These are phyloP conservation scores for Catharus fuscescens DNA, from an alignment of 2,113 vertebrate species.

Conservation along the genomic window DNA sequence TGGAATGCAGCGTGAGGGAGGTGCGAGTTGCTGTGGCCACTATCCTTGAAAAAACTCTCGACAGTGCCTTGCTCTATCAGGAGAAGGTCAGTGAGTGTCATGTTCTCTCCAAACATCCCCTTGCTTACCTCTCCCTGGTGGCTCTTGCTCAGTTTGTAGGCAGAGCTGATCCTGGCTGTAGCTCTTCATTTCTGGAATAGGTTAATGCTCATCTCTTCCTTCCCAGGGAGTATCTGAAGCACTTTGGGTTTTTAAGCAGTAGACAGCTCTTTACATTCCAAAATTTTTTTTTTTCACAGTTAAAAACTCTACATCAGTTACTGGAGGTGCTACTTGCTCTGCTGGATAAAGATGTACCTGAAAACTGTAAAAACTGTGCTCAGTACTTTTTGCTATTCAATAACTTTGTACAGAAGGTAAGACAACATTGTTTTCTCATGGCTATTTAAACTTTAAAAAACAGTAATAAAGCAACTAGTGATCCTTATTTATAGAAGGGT, in stretches of 20 bases:
- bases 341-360: conserved; percentile 96
- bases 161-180: background rate
- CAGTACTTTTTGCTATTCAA: conserved; percentile 98
- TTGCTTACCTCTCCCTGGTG: background rate
- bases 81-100: conserved; percentile 81
- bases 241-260: background rate
- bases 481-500: background rate
- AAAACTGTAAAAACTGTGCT: conserved; percentile 98
- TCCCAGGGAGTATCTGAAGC: background rate
- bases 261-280: background rate
- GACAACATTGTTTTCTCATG: background rate
- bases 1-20: conserved; percentile 95
- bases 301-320: conserved; percentile 85
- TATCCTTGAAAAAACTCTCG: conserved; percentile 95
- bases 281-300: conserved; percentile 54
- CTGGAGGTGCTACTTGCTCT: conserved; percentile 89
- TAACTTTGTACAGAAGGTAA: conserved; percentile 96
- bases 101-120: background rate
- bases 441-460: background rate
- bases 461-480: background rate
- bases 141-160: background rate
- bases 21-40: conserved; percentile 92
- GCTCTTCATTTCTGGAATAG: background rate
- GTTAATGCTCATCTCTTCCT: background rate
- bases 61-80: conserved; percentile 92